Evolutionary conservation across 2,888 invertebrate species (phyloP).

Genomic region (Leptinotarsa peninsularis): DNA sequence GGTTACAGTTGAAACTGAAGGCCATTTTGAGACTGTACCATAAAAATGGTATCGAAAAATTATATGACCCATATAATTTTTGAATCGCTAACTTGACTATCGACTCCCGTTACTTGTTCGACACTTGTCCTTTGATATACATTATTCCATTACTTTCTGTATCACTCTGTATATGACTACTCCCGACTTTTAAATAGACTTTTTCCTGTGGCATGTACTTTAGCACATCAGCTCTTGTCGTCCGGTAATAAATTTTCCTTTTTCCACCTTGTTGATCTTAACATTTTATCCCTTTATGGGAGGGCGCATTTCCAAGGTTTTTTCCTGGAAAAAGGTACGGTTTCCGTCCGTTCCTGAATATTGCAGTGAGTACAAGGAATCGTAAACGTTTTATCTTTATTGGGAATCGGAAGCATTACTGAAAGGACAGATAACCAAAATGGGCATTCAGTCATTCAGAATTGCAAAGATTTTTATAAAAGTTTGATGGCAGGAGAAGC

Average conservation of each 20-base stretch:
- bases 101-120: too few relatives aligned
- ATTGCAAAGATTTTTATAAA: not conserved
- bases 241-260: not conserved
- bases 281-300: not conserved
- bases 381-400: conserved; percentile 19
- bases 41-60: too few relatives aligned
- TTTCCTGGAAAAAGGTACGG: not conserved
- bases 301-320: not conserved
- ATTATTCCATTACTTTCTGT: too few relatives aligned
- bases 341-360: not conserved
- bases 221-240: not conserved
- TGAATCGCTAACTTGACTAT: too few relatives aligned
- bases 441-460: not conserved
- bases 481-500: not conserved
- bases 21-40: too few relatives aligned
- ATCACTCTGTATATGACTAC: too few relatives aligned
- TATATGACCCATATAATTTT: too few relatives aligned
- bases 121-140: too few relatives aligned
- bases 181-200: too few relatives aligned
- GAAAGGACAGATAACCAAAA: not conserved
- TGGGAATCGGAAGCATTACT: conserved; percentile 3
- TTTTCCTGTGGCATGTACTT: too few relatives aligned
- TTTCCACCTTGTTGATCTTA: not conserved
- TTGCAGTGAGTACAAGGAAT: not conserved
- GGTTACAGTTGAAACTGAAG: too few relatives aligned